Evolutionary conservation across 2,797 vertebrate genomes (phyloP).

Genomic region (Clarias fuscus): DNA sequence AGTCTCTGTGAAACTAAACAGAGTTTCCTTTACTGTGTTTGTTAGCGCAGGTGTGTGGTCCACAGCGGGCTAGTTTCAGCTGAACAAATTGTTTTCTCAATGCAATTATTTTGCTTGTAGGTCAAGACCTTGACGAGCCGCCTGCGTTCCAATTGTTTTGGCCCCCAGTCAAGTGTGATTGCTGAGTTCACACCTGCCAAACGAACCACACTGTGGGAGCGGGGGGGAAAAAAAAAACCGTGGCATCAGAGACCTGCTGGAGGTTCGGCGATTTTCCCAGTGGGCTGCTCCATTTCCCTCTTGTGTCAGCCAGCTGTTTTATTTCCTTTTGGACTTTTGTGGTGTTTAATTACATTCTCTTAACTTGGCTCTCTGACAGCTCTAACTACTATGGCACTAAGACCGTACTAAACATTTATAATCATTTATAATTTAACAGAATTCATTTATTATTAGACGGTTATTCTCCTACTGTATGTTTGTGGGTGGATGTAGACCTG

Average conservation of each 20-base stretch:
- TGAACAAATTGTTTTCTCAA: background rate
- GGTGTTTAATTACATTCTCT: background rate
- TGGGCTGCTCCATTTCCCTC: background rate
- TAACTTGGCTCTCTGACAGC: background rate
- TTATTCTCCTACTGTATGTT: too few relatives aligned
- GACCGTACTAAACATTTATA: background rate
- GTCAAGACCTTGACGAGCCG: background rate
- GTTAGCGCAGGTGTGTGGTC: background rate
- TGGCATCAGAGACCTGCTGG: background rate
- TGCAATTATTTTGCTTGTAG: slow-evolving; percentile 10
- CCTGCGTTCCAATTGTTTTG: slow-evolving; percentile 11
- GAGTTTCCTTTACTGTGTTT: background rate
- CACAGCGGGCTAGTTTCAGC: background rate
- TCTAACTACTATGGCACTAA: background rate
- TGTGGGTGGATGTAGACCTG: background rate
- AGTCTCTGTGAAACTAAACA: background rate
- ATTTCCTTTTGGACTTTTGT: background rate
- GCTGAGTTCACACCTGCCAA: background rate
- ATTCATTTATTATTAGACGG: background rate
- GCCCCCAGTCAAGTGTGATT: slow-evolving; percentile 9
- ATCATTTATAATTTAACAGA: background rate
- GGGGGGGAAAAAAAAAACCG: background rate
- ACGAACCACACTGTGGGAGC: background rate
- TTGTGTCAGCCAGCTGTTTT: background rate
- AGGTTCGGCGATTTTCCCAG: background rate